Percentiles rank a stretch among this genome's conserved stretches.
These are phyloP conservation scores for Spialia ferax DNA, from an alignment of 2,888 invertebrate species.

Conservation along the genomic window DNA sequence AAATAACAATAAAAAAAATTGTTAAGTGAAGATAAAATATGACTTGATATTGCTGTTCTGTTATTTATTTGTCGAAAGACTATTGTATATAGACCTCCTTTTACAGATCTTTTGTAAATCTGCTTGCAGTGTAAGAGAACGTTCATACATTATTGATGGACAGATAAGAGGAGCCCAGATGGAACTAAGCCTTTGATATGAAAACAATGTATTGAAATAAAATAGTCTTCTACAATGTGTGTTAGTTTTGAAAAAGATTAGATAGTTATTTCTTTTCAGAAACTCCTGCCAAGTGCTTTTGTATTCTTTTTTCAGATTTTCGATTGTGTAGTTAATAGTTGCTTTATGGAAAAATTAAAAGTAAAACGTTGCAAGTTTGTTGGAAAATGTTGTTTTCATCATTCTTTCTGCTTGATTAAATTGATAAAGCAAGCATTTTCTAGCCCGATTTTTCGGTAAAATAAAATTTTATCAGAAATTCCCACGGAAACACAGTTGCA, in stretches of 20 bases:
- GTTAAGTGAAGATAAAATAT: not conserved
- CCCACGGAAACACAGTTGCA: not conserved
- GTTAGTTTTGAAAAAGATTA: not conserved
- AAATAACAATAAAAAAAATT: no score
- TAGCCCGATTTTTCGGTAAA: not conserved
- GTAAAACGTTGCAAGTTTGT: not conserved
- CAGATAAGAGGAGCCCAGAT: conserved; percentile 33
- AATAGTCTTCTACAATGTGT: conserved; percentile 25
- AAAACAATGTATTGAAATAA: conserved; percentile 24
- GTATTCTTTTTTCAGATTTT: not conserved
- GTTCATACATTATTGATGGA: conserved; percentile 37
- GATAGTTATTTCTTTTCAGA: not conserved
- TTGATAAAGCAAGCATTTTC: not conserved
- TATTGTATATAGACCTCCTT: not conserved
- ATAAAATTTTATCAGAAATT: not conserved
- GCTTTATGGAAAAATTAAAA: not conserved
- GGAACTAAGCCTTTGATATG: conserved; percentile 28
- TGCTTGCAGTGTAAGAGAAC: conserved; percentile 24
- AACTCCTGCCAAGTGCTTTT: not conserved
- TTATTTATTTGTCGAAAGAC: not conserved
- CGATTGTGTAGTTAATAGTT: not conserved
- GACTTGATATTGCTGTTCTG: no score
- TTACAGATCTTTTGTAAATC: conserved; percentile 17
- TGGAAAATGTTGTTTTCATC: not conserved
- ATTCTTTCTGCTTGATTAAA: conserved; percentile 1